Conservation (phyloP, 2,888 invertebrate species). For the Drosophila phalerata region DNA sequence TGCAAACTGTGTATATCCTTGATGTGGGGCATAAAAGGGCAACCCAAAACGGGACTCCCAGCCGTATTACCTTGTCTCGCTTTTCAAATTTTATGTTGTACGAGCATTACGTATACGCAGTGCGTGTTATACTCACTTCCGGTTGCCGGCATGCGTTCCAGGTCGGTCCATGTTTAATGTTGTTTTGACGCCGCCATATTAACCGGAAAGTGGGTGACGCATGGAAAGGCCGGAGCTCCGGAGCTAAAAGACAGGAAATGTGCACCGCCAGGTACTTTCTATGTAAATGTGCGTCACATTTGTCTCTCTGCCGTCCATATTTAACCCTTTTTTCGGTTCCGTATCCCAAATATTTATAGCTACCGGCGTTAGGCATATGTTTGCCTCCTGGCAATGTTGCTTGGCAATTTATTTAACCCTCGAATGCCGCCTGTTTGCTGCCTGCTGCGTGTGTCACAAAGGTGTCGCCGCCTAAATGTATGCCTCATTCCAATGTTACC, state of each 20-base stretch:
- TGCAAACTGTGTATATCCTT: slow-evolving; percentile 51
- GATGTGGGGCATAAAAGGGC: slow-evolving; percentile 30
- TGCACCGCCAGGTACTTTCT: slow-evolving; percentile 79
- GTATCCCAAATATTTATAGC: slow-evolving; percentile 75
- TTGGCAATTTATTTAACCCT: slow-evolving; percentile 77
- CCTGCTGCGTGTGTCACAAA: slow-evolving; percentile 63
- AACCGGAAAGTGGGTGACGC: slow-evolving; percentile 64
- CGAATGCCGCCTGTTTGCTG: slow-evolving; percentile 60
- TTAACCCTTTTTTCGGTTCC: slow-evolving; percentile 70
- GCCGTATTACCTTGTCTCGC: slow-evolving; percentile 33
- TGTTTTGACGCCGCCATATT: slow-evolving; percentile 82
- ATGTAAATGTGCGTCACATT: slow-evolving; percentile 69
- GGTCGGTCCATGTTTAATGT: slow-evolving; percentile 73
- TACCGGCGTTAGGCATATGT: slow-evolving; percentile 69
- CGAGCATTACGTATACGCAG: slow-evolving; percentile 55
- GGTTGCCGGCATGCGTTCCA: slow-evolving; percentile 50
- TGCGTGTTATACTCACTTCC: slow-evolving; percentile 64
- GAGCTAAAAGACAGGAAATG: slow-evolving; percentile 72
- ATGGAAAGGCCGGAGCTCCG: not conserved
- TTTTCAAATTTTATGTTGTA: slow-evolving; percentile 72
- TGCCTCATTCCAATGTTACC: slow-evolving; percentile 8
- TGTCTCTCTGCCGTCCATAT: slow-evolving; percentile 38
- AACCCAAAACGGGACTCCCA: slow-evolving; percentile 8
- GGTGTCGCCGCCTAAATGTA: slow-evolving; percentile 54
- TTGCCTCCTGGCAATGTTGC: slow-evolving; percentile 53